Conservation (phyloP, 2,888 invertebrate species). For the Julus scanicus region DNA sequence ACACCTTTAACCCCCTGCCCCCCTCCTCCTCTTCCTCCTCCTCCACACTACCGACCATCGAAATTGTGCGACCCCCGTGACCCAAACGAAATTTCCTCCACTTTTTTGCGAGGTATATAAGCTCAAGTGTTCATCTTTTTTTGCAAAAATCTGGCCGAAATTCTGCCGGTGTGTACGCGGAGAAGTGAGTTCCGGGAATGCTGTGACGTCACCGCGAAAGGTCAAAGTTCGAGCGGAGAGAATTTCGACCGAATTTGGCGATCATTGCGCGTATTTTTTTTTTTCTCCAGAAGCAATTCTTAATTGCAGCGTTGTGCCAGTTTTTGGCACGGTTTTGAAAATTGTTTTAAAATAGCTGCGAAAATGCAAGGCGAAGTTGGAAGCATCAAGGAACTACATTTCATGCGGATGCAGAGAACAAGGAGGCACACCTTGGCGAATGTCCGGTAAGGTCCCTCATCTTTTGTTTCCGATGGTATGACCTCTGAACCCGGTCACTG, state of each 20-base stretch:
- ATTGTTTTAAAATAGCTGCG: background rate
- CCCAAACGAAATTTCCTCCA: background rate
- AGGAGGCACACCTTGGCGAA: constrained; percentile 54
- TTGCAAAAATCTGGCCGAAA: background rate
- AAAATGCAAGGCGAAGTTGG: constrained; percentile 54
- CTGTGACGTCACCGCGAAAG: background rate
- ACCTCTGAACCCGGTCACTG: background rate
- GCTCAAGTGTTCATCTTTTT: background rate
- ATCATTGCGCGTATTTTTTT: background rate
- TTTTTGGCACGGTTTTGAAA: background rate
- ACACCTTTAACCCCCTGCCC: background rate
- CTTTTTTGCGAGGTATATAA: background rate
- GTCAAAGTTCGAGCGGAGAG: background rate
- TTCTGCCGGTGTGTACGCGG: background rate
- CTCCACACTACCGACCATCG: background rate
- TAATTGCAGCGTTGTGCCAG: constrained; percentile 29
- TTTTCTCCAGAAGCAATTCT: background rate
- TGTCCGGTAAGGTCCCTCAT: constrained; percentile 47
- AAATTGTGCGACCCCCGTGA: background rate
- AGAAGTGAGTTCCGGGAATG: background rate
- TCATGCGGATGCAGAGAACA: constrained; percentile 52
- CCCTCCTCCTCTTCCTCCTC: background rate
- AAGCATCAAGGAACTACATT: constrained; percentile 53
- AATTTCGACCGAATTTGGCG: constrained; percentile 10
- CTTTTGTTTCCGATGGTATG: background rate